Percentiles rank a stretch among this genome's conserved stretches.
Conservation (phyloP, 2,888 invertebrate species). For the Syrphus vitripennis region DNA sequence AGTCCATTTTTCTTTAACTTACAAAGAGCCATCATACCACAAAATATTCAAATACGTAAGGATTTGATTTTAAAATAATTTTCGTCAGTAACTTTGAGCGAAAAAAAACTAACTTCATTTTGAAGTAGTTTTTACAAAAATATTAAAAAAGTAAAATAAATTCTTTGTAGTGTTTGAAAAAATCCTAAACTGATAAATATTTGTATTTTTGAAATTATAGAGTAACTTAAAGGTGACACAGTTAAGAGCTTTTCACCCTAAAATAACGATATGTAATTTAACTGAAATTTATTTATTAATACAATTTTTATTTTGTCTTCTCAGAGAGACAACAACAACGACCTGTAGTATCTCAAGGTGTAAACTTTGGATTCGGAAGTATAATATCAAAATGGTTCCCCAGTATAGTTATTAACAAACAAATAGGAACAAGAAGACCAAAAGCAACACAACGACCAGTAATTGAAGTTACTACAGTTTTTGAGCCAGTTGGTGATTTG, state of each 20-base stretch:
- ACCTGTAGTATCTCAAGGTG: background rate
- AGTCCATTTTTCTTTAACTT: slow-evolving; percentile 54
- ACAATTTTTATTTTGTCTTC: background rate
- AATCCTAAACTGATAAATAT: too few relatives aligned
- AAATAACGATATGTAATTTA: background rate
- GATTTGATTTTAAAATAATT: background rate
- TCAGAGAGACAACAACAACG: background rate
- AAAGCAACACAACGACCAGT: slow-evolving; percentile 43
- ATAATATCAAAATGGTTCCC: slow-evolving; percentile 44
- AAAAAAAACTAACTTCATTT: too few relatives aligned
- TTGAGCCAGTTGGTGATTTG: background rate
- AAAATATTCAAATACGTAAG: slow-evolving; percentile 31
- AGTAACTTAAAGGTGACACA: too few relatives aligned
- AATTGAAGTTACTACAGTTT: slow-evolving; percentile 21
- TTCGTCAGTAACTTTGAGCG: too few relatives aligned
- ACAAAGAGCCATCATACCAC: slow-evolving; percentile 23
- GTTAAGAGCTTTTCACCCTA: too few relatives aligned
- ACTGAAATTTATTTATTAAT: background rate
- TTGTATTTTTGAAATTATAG: too few relatives aligned
- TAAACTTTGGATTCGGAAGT: slow-evolving; percentile 1
- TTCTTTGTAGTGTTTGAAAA: too few relatives aligned
- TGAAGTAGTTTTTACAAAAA: too few relatives aligned
- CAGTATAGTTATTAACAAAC: background rate
- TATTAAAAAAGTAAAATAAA: too few relatives aligned
- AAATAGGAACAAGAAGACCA: slow-evolving; percentile 23